phyloP scores from a whole-genome alignment of 2,797 vertebrate species.

The Rhadinocentrus ornatus region DNA sequence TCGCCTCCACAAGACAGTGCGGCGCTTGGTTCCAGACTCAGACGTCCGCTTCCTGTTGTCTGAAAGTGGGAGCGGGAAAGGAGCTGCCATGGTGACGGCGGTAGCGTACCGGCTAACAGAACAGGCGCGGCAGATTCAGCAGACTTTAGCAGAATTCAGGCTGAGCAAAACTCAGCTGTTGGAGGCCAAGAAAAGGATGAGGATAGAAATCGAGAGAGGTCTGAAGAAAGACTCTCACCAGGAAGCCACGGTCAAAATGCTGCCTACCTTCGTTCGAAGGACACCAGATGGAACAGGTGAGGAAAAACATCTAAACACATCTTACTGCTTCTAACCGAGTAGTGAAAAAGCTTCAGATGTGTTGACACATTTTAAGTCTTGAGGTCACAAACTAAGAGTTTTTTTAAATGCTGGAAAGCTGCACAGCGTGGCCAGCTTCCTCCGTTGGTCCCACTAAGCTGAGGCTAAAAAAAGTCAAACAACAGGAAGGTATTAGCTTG shows the following conservation, averaged over 20 bases:
- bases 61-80: slow-evolving; percentile 95
- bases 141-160: slow-evolving; percentile 90
- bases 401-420: no score
- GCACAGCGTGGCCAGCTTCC: no score
- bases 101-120: slow-evolving; percentile 92
- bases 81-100: slow-evolving; percentile 95
- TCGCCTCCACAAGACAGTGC: slow-evolving; percentile 94
- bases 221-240: slow-evolving; percentile 86
- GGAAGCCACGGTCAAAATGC: slow-evolving; percentile 92
- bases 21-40: slow-evolving; percentile 93
- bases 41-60: slow-evolving; percentile 97
- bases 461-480: no score
- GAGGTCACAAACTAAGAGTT: no score
- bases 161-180: slow-evolving; percentile 90
- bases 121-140: slow-evolving; percentile 92
- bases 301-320: not conserved
- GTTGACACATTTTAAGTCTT: no score
- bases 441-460: no score
- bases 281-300: slow-evolving; percentile 94
- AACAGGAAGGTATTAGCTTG: no score
- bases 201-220: slow-evolving; percentile 89
- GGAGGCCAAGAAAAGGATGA: slow-evolving; percentile 95
- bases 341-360: no score
- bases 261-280: slow-evolving; percentile 94
- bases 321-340: no score